Evolutionary conservation across 92 coral and sea anemone species (phyloP), one percentile per base, ranked within the genome.

Genomic region (Phenganax subtilis): DNA sequence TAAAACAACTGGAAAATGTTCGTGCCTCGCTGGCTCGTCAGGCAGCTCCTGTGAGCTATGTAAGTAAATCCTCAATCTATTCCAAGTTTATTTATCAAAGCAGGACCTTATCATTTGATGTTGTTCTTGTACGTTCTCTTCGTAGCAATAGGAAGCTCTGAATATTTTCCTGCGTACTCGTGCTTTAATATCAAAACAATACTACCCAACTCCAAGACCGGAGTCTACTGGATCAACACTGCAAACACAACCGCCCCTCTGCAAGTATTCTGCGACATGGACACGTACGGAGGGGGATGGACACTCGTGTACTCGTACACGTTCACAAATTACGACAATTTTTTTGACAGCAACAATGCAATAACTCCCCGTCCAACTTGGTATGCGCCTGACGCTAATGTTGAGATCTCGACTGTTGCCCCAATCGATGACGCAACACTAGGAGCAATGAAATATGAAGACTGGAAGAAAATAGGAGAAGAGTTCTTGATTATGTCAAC

Each of bases 401-500:
- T 84, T 3, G 73, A 68, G 3, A 61, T 82, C 65, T 88, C 90
- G 6, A 80, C 69, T 27, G 87, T 84, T n/a, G 87, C 85, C 12
- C 91, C 96, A 10, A 25, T 54, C 12, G 78, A 76, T 69, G 96
- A 87, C 44, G 74, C 85, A 10, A 74, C 89, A 27, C 81, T 57
- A 57, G 88, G 86, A 0, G 92, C 96, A 1, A 85, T 89, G 85
- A 84, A 81, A 30, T 91, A 78, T 71, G 53, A 69, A 4, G 57
- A 58, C 3, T 91, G 96, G 92, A 64, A 71, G 25, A 14, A 68
- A 11, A 80, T 91, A 47, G 92, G 96, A 9, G 75, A 83, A 3
- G 96, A 89, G 67, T 68, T 91, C 9, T 57, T 91, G 71, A 53
- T 91, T 55, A 88, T 84, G 81, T 91, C 96, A 47, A 91, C 86